A percentile compares a stretch with the other conserved stretches of the same genome.
Evolutionary conservation across 2,888 invertebrate genomes (phyloP).

Genomic region (Ommatoiulus sabulosus): DNA sequence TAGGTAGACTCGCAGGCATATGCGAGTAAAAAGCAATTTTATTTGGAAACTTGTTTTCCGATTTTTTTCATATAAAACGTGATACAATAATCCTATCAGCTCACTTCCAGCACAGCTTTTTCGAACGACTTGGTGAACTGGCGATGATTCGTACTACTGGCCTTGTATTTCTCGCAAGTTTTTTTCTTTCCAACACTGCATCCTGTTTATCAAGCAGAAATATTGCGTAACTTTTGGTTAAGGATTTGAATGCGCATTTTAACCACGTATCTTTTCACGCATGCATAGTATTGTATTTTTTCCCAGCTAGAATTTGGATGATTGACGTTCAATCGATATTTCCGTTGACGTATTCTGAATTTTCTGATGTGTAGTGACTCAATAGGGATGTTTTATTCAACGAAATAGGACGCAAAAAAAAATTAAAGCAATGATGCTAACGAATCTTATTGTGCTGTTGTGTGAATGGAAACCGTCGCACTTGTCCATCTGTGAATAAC

Average conservation of each 20-base stretch:
- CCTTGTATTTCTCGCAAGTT: background rate
- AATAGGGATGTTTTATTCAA: background rate
- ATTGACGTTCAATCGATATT: background rate
- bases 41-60: background rate
- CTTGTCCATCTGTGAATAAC: background rate
- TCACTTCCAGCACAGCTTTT: background rate
- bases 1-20: background rate
- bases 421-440: background rate
- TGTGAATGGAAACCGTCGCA: background rate
- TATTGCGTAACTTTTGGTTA: background rate
- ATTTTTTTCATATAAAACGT: background rate
- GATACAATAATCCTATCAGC: background rate
- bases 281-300: background rate
- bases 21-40: constrained; percentile 1
- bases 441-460: background rate
- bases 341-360: background rate
- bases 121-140: background rate
- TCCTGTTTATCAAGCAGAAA: background rate
- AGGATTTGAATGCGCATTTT: background rate
- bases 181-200: background rate
- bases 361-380: background rate
- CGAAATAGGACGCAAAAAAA: background rate
- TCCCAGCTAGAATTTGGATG: background rate
- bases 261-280: background rate
- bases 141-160: background rate